phyloP scores from a whole-genome alignment of 1,140 invertebrate genomes.

The Chionoecetes opilio region DNA sequence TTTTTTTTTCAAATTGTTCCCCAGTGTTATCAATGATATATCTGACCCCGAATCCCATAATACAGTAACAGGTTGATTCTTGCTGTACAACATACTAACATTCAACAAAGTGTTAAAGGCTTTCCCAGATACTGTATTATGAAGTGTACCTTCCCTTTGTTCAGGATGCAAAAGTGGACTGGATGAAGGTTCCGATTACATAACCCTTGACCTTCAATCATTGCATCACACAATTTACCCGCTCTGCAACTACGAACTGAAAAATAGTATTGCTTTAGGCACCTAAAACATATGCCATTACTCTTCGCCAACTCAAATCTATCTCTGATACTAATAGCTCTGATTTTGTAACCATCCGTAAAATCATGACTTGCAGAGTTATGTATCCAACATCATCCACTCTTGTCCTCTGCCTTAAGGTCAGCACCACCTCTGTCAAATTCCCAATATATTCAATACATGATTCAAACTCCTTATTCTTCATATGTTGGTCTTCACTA shows the following conservation, averaged over 20 bases:
- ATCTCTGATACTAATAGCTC: too few relatives aligned
- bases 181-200: neutral
- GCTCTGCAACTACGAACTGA: neutral
- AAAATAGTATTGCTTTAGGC: neutral
- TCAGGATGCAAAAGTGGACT: neutral
- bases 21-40: too few relatives aligned
- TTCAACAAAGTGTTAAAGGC: too few relatives aligned
- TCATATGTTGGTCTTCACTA: too few relatives aligned
- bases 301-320: neutral
- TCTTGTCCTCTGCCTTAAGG: neutral
- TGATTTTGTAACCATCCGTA: neutral
- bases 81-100: neutral
- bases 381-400: constrained; percentile 37
- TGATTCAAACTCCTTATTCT: too few relatives aligned
- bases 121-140: too few relatives aligned
- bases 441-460: too few relatives aligned
- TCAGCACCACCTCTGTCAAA: too few relatives aligned
- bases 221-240: neutral
- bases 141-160: too few relatives aligned
- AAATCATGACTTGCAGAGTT: neutral
- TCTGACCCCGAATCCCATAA: constrained; percentile 39
- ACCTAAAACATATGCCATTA: constrained; percentile 21
- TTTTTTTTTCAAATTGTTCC: too few relatives aligned
- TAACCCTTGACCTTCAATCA: neutral
- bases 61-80: too few relatives aligned